These are phyloP conservation scores for Arnoldichthys spilopterus DNA, from an alignment of 2,797 vertebrate species.

Conservation along the genomic window DNA sequence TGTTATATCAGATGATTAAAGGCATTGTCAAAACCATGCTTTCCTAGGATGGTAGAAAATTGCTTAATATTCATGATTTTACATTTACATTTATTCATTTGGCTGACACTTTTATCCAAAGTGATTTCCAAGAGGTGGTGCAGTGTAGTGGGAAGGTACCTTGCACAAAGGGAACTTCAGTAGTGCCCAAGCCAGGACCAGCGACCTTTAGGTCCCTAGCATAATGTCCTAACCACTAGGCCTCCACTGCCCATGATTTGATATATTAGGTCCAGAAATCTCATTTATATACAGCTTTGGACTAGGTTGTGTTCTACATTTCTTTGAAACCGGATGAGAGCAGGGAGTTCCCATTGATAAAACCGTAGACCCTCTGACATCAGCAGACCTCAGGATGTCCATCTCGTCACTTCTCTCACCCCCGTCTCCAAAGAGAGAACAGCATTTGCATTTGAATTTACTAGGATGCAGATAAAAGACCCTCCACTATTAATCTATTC, in stretches of 20 bases:
- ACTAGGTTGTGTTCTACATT: constrained; percentile 4
- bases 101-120: too few species aligned
- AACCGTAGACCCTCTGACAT: constrained; percentile 31
- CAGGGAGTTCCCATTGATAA: constrained; percentile 32
- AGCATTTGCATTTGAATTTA: constrained; percentile 68
- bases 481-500: constrained; percentile 70
- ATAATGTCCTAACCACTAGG: too few species aligned
- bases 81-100: too few species aligned
- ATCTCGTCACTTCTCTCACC: constrained; percentile 21
- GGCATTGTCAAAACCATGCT: not conserved
- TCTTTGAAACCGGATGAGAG: constrained; percentile 6
- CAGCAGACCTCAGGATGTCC: not conserved
- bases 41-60: not conserved
- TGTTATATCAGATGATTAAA: not conserved
- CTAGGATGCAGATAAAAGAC: constrained; percentile 67
- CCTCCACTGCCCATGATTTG: not conserved
- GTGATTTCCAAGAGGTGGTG: too few species aligned
- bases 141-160: too few species aligned
- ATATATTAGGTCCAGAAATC: not conserved
- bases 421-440: constrained; percentile 47
- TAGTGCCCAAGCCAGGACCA: too few species aligned
- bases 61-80: too few species aligned
- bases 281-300: not conserved
- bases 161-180: too few species aligned
- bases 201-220: too few species aligned